These are phyloP conservation scores for Podotricha telesiphe DNA, from an alignment of 2,888 invertebrate species.

Conservation along the genomic window DNA sequence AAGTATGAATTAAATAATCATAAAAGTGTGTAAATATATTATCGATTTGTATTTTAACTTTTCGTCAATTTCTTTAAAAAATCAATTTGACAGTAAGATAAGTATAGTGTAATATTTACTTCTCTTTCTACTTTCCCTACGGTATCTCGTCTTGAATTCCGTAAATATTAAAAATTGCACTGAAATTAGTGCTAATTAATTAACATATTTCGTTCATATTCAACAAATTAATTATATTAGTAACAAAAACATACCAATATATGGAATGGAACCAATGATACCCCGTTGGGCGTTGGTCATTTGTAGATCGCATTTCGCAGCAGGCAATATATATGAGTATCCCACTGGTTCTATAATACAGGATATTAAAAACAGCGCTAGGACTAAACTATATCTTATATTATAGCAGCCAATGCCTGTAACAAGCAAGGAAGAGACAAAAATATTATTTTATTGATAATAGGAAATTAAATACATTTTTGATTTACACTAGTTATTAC, in stretches of 20 bases:
- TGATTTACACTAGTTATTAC: too few relatives aligned
- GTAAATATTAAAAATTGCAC: neutral
- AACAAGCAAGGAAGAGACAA: conserved; percentile 30
- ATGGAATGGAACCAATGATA: conserved; percentile 85
- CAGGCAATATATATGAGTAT: conserved; percentile 85
- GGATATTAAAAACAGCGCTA: conserved; percentile 79
- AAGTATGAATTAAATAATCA: too few relatives aligned
- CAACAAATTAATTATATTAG: neutral
- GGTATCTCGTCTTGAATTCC: neutral
- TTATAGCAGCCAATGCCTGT: conserved; percentile 73
- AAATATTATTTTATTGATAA: neutral
- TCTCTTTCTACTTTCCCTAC: too few relatives aligned
- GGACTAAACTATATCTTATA: conserved; percentile 61
- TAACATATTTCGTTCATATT: too few relatives aligned
- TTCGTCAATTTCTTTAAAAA: too few relatives aligned
- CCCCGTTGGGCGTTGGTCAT: conserved; percentile 82
- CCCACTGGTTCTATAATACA: conserved; percentile 86
- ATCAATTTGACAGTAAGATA: too few relatives aligned
- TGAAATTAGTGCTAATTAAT: neutral
- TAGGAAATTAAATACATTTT: too few relatives aligned
- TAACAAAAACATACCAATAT: conserved; percentile 77
- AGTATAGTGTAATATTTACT: too few relatives aligned
- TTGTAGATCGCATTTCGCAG: conserved; percentile 86
- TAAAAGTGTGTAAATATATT: too few relatives aligned
- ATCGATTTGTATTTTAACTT: too few relatives aligned